Percentiles rank a stretch among this genome's conserved stretches.
Evolutionary conservation across 2,888 invertebrate species (phyloP).

Genomic region (Xanthorhoe spadicearia): DNA sequence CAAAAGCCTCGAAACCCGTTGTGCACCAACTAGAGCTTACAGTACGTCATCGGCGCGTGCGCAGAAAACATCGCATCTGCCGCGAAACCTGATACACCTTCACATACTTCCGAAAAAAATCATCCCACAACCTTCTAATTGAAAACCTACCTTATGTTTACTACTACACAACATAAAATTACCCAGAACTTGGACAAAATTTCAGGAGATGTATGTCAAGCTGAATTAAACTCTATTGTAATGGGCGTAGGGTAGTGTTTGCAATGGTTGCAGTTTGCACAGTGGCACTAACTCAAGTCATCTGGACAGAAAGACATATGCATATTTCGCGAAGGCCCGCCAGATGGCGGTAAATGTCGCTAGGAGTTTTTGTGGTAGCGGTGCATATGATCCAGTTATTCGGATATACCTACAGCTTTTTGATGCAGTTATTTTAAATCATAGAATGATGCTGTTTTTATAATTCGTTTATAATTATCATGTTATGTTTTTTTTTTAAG

Average conservation of each 20-base stretch:
- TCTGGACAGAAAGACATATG: conserved; percentile 76
- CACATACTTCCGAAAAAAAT: conserved; percentile 75
- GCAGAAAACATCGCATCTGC: conserved; percentile 73
- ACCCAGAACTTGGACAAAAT: neutral
- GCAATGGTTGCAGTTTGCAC: conserved; percentile 32
- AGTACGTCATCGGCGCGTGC: conserved; percentile 66
- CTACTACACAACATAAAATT: neutral
- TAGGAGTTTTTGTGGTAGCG: conserved; percentile 64
- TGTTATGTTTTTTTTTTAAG: too few species aligned
- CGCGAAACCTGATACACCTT: conserved; percentile 79
- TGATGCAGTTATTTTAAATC: conserved; percentile 12
- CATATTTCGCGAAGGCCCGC: conserved; percentile 69
- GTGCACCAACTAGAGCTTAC: conserved; percentile 45
- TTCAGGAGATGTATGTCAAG: conserved; percentile 1
- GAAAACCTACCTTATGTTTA: conserved; percentile 50
- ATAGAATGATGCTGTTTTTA: too few species aligned
- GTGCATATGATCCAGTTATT: conserved; percentile 64
- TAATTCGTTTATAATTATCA: too few species aligned
- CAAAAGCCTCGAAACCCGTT: conserved; percentile 23
- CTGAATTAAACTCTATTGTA: conserved; percentile 34
- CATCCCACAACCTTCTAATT: conserved; percentile 36
- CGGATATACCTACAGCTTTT: conserved; percentile 41
- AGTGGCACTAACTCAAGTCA: conserved; percentile 60
- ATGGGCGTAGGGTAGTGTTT: conserved; percentile 22
- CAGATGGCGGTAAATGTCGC: conserved; percentile 73